Evolutionary conservation across 2,113 vertebrate species (phyloP).

Genomic region (Bombycilla garrulus): DNA sequence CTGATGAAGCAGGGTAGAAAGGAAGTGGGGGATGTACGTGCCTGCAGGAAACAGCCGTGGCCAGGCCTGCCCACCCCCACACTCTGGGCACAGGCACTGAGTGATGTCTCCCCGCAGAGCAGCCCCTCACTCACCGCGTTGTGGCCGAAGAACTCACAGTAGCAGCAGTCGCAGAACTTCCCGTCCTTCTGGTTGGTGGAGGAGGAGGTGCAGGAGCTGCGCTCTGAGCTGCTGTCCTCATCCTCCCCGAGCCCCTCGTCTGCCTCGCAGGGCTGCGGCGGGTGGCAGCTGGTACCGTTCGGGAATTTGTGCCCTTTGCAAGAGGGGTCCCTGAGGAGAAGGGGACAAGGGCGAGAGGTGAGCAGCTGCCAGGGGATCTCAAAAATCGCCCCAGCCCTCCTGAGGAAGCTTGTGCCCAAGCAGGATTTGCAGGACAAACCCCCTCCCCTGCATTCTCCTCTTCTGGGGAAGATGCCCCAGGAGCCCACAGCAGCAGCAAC

Average conservation of each 20-base stretch:
- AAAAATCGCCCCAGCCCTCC: neutral
- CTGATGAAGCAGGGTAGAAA: neutral
- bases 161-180: slow-evolving; percentile 99
- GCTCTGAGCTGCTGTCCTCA: slow-evolving; percentile 97
- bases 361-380: neutral
- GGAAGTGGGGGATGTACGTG: fast-evolving
- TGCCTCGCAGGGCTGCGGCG: slow-evolving; percentile 83
- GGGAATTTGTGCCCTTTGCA: slow-evolving; percentile 96
- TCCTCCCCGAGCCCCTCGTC: slow-evolving; percentile 92
- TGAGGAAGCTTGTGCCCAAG: neutral
- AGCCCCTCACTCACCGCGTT: slow-evolving; percentile 85
- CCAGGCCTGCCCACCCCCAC: neutral
- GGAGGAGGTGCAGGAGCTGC: slow-evolving; percentile 96
- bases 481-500: neutral
- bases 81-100: fast-evolving
- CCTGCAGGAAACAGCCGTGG: neutral
- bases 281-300: slow-evolving; percentile 88
- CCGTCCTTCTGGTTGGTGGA: slow-evolving; percentile 97
- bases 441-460: neutral
- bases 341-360: neutral
- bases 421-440: neutral
- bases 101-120: neutral
- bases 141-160: slow-evolving; percentile 99
- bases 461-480: neutral
- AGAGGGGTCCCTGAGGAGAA: slow-evolving; percentile 83